phyloP scores from a whole-genome alignment of 2,888 invertebrate species.

The Plagodis pulveraria region DNA sequence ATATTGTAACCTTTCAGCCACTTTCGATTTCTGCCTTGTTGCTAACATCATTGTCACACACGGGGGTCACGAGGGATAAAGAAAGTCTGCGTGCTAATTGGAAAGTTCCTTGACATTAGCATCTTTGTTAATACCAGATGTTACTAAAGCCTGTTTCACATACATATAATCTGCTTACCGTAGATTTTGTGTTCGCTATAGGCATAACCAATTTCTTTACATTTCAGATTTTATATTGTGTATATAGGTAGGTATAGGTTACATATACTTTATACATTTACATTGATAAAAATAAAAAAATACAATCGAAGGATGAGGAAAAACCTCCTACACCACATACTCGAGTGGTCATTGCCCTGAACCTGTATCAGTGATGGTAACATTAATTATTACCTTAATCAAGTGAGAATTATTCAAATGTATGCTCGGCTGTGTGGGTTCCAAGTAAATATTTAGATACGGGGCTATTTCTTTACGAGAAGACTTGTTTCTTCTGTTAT shows the following conservation, averaged over 20 bases:
- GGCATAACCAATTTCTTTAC: no score
- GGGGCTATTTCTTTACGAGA: slow-evolving; percentile 7
- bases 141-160: slow-evolving; percentile 9
- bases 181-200: no score
- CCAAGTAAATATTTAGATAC: slow-evolving; percentile 18
- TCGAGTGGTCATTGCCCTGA: slow-evolving; percentile 34
- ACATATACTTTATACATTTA: no score
- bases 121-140: slow-evolving; percentile 11
- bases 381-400: slow-evolving; percentile 44
- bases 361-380: slow-evolving; percentile 33
- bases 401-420: slow-evolving; percentile 45
- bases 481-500: slow-evolving; percentile 16
- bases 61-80: slow-evolving; percentile 29
- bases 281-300: no score
- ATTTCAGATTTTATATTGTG: no score
- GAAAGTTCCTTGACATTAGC: slow-evolving; percentile 29
- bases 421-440: slow-evolving; percentile 9
- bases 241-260: no score
- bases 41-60: slow-evolving; percentile 37
- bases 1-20: slow-evolving; percentile 27
- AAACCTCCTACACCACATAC: slow-evolving; percentile 16
- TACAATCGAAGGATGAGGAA: slow-evolving; percentile 3
- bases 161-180: no score
- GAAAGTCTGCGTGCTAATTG: slow-evolving; percentile 32
- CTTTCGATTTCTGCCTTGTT: slow-evolving; percentile 42